Evolutionary conservation across 2,888 invertebrate genomes (phyloP), one percentile per base, ranked within the genome.

Genomic region (Pyrrhia umbra): DNA sequence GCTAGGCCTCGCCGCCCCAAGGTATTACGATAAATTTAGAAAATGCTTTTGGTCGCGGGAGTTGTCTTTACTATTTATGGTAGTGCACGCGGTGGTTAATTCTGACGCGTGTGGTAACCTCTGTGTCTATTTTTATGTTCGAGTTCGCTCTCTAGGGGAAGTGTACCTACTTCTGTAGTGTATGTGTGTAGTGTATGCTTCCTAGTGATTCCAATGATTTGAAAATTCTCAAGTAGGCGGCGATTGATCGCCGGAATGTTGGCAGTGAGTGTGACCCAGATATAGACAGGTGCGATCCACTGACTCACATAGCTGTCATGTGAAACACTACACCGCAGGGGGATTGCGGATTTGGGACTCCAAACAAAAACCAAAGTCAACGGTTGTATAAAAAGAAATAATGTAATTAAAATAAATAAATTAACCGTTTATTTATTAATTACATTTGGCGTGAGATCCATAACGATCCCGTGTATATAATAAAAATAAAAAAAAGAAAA

Each of bases 371-470:
- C 89, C 87, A 92, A 92, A 92, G 87, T 87, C 91, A 89, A 89
- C 84, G 86, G 86, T 83, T 90, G 91, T 94, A 93, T 92, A 94
- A 93, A 93, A 95, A 94, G 94, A 95, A 94, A 92, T 91, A 86
- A 90, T 95, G 95, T 95, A 95, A 95, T 95, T 95, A 94, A 95
- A 95, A 95, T 95, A 95, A 95, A 95, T 95, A 95, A 95, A 95
- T 95, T 94, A 95, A 93, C 92, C 89, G 94, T 95, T 95, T 95
- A 95, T 95, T 95, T 95, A 95, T 95, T 94, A 95, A 95, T 95
- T 95, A 95, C 95, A 94, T 92, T 90, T 93, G 95, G 94, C 92
- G 88, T 92, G 95, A 94, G 95, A 93, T 94, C 95, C 94, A 94
- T 92, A 93, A 93, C 92, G 95, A 95, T 92, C 94, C 90, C 95